Evolutionary conservation across 2,888 invertebrate species (phyloP).

Genomic region (Calameuta pallipes): DNA sequence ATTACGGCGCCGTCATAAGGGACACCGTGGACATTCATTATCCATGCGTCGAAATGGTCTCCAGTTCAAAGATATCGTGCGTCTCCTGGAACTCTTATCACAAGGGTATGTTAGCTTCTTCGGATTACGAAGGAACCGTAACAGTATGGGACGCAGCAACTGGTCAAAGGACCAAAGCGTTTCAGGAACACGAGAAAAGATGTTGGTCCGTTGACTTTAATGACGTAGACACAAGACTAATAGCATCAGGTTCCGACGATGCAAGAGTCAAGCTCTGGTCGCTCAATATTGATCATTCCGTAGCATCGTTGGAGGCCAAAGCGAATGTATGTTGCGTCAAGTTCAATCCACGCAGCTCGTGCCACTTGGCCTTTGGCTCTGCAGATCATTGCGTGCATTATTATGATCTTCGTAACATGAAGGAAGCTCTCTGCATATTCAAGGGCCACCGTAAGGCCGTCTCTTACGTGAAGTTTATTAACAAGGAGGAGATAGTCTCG

Average conservation of each 20-base stretch:
- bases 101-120: constrained; percentile 87
- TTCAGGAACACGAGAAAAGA: constrained; percentile 92
- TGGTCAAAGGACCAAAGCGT: constrained; percentile 79
- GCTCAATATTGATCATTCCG: constrained; percentile 85
- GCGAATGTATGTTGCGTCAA: constrained; percentile 97
- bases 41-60: constrained; percentile 91
- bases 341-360: constrained; percentile 86
- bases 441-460: constrained; percentile 94
- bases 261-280: constrained; percentile 94
- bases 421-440: constrained; percentile 84
- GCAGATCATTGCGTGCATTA: constrained; percentile 97
- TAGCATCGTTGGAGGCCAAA: constrained; percentile 90
- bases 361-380: constrained; percentile 94
- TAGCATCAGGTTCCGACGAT: constrained; percentile 94
- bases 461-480: constrained; percentile 92
- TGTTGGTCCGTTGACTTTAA: constrained; percentile 98
- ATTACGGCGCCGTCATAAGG: constrained; percentile 85
- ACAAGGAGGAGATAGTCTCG: constrained; percentile 86
- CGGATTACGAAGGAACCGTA: constrained; percentile 95
- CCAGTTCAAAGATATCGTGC: constrained; percentile 93
- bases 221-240: constrained; percentile 86
- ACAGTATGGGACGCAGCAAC: constrained; percentile 92
- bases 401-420: constrained; percentile 89
- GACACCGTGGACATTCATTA: constrained; percentile 93
- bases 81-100: constrained; percentile 95